phyloP scores from a whole-genome alignment of 2,113 vertebrate genomes.

The Eulacestoma nigropectus region DNA sequence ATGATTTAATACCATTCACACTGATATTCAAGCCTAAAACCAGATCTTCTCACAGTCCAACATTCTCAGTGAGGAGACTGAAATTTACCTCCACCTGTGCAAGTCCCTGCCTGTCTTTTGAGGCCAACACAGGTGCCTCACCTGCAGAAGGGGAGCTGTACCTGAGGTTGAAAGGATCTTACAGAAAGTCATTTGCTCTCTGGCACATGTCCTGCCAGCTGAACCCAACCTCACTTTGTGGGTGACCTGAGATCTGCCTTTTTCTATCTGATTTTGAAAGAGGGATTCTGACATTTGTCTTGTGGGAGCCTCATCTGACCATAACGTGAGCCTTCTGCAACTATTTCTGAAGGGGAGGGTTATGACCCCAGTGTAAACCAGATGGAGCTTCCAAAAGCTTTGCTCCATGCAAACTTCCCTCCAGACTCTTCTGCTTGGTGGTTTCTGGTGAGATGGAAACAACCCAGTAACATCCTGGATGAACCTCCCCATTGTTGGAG shows the following conservation, averaged over 20 bases:
- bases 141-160: not conserved
- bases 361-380: not conserved
- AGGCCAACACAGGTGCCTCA: accelerated
- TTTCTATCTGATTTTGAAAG: not conserved
- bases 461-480: not conserved
- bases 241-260: not conserved
- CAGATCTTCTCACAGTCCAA: not conserved
- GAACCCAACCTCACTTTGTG: not conserved
- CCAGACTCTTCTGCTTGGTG: not conserved
- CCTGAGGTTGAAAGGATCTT: not conserved
- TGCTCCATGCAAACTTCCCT: not conserved
- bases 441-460: not conserved
- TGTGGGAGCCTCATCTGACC: not conserved
- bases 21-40: not conserved
- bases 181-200: not conserved
- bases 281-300: not conserved
- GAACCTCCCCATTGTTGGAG: not conserved
- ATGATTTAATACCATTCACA: not conserved
- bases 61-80: not conserved
- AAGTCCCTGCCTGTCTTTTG: not conserved
- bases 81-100: not conserved
- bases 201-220: not conserved
- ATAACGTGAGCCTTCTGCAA: not conserved
- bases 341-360: not conserved
- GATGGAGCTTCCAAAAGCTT: not conserved